Evolutionary conservation across 2,888 invertebrate genomes (phyloP).

Genomic region (Drosophila putrida): DNA sequence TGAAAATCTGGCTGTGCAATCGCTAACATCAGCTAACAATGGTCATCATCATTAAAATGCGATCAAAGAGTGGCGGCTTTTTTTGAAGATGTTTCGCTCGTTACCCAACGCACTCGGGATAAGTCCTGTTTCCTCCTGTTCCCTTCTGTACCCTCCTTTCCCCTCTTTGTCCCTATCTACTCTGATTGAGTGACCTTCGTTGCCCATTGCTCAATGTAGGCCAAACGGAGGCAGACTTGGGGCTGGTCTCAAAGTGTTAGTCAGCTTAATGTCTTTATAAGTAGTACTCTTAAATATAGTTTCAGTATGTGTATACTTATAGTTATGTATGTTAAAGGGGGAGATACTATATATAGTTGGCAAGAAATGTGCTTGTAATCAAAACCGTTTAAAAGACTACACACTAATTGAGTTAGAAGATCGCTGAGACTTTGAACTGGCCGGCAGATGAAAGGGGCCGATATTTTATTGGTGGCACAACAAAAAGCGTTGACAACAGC

Average conservation of each 20-base stretch:
- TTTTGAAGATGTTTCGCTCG: conserved; percentile 40
- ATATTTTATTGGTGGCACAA: conserved; percentile 77
- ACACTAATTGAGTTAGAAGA: conserved; percentile 81
- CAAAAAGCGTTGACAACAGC: conserved; percentile 82
- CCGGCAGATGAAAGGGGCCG: conserved; percentile 75
- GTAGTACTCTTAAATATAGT: conserved; percentile 47
- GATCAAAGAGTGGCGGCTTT: conserved; percentile 79
- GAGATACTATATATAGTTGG: conserved; percentile 17
- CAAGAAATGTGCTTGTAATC: conserved; percentile 76
- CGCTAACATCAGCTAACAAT: conserved; percentile 85
- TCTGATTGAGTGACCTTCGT: conserved; percentile 76
- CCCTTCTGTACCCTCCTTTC: neutral
- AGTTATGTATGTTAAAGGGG: conserved; percentile 1
- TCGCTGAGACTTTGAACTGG: conserved; percentile 71
- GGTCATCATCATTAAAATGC: conserved; percentile 85
- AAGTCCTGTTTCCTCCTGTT: conserved; percentile 1
- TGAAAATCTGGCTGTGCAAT: conserved; percentile 82
- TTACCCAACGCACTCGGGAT: conserved; percentile 13
- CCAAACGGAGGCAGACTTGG: conserved; percentile 62
- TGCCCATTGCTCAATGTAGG: conserved; percentile 53
- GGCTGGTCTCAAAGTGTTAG: conserved; percentile 47
- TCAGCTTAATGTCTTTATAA: conserved; percentile 78
- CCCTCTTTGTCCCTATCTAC: conserved; percentile 13
- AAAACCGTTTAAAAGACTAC: conserved; percentile 81
- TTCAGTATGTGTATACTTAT: neutral